Base-by-base conservation (phyloP, 2,113 vertebrate species). In the Xiphophorus maculatus region DNA sequence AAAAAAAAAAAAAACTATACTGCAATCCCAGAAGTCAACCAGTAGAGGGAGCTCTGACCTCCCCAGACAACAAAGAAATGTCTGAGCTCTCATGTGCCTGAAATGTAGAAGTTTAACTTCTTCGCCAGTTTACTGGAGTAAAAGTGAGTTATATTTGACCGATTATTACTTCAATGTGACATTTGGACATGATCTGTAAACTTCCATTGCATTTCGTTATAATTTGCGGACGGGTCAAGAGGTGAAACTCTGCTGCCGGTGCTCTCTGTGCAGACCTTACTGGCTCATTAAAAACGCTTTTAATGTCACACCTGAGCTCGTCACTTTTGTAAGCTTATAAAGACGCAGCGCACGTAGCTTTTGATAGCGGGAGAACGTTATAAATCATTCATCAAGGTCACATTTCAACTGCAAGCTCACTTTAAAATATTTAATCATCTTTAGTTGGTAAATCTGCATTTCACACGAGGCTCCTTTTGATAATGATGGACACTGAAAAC, bases 1-100 rank as follows among this genome's bases (percentile, higher is more conserved):
- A 37, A 1, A 10, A n/a, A 12, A 37, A 1, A 28, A 33, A 5
- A 32, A 64, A 17, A 62, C 7, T 17, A 40, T 35, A 17, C 32
- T 84, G 87, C 42, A 29, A 63, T 88, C 25, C 42, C 28, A 51
- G 19, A 2, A 2, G 27, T 25, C 48, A 9, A 63, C 91, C 91
- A 89, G 86, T 74, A 92, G 91, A 80, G 80, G 89, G 91, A 28
- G 90, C 64, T 35, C 90, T 85, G 65, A 74, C 71, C 69, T 48
- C 0, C 80, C 68, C 51, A 74, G 68, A 81, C 28, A 74, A 76
- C 66, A 73, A 37, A 67, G 60, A 44, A 51, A 64, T 58, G 6
- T 30, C 37, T 64, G 42, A 66, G 40, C 12, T 69, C 78, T 32
- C 60, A 35, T 25, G 19, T 5, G 5, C 73, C 25, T 27, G 4